Evolutionary conservation across 2,888 invertebrate genomes (phyloP), one percentile per base, ranked within the genome.

Genomic region (Melieria picta): DNA sequence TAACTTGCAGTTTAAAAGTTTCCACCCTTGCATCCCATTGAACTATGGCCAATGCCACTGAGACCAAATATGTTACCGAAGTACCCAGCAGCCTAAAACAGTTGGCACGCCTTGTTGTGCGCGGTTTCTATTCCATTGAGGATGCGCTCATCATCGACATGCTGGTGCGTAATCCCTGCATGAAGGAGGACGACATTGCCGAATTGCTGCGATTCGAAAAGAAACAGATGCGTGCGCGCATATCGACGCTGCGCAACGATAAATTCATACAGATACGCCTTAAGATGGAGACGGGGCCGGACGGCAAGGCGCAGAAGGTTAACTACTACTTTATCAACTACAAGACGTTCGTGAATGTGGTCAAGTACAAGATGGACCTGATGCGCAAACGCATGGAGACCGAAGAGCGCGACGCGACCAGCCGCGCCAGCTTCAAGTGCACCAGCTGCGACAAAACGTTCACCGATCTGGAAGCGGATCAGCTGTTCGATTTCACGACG

Each of bases 321-420:
- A 98, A 97, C 87, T 98, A 97, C 86, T 98, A 98, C 87, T 98
- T 96, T 83, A 98, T 98, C 79, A 98, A 98, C 87, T 98, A 98
- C 87, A 96, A 96, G 89, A 94, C 94, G 55, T 98, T 98, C 87
- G 98, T 98, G 5, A 98, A 98, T 88, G 97, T 98, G 11, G 95
- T 98, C 0, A 98, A 98, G 87, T 99, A 98, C 87, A 98, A 98
- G 88, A 88, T 99, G 83, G 98, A 98, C 88, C 90, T 97, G 82
- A 97, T 98, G 94, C 90, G 97, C 72, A 95, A 97, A 83, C 92
- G 97, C 79, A 93, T 99, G 90, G 98, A 98, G 86, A 96, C 95
- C 0, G 97, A 97, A 84, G 98, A 98, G 84, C 89, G 97, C 65
- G 96, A 98, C 87, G 96, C 96, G 0, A 98, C 97, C 0, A 96